These are phyloP conservation scores for Coracopsis vasa DNA, from an alignment of 2,113 vertebrate species.

Conservation along the genomic window DNA sequence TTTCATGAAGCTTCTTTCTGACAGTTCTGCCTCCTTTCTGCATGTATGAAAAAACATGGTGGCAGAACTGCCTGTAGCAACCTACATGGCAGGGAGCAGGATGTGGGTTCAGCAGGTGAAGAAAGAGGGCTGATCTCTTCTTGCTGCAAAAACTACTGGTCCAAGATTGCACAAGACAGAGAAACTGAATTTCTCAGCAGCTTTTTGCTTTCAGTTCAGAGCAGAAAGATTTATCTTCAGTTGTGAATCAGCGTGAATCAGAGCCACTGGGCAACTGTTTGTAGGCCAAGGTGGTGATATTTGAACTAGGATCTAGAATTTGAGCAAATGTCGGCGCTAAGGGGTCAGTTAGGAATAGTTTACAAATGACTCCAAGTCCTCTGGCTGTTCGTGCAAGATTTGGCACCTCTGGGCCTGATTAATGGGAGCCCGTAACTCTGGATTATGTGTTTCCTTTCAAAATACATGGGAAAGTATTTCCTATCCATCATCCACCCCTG, in stretches of 20 bases:
- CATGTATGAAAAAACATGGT: background rate
- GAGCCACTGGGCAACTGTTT: background rate
- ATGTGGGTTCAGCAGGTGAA: background rate
- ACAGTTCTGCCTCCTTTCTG: background rate
- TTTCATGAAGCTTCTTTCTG: background rate
- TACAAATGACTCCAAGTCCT: background rate
- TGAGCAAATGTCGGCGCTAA: background rate
- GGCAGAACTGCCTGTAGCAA: background rate
- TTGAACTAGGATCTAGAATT: background rate
- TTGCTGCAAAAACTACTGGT: background rate
- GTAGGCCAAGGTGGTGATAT: background rate
- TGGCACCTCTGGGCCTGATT: constrained; percentile 18
- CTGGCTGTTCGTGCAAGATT: background rate
- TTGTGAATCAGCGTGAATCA: constrained; percentile 2
- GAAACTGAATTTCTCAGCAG: background rate
- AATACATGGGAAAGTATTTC: background rate
- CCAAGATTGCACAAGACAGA: background rate
- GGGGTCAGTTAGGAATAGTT: background rate
- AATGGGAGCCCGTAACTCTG: constrained; percentile 30
- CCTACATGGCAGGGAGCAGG: background rate
- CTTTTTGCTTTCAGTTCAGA: constrained; percentile 1
- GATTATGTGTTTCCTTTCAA: constrained; percentile 36
- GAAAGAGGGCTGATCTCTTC: background rate
- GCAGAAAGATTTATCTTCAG: constrained; percentile 31
- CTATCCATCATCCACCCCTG: background rate